Evolutionary conservation across 1,140 invertebrate species (phyloP), one percentile per base, ranked within the genome.

Genomic region (Euwallacea fornicatus): DNA sequence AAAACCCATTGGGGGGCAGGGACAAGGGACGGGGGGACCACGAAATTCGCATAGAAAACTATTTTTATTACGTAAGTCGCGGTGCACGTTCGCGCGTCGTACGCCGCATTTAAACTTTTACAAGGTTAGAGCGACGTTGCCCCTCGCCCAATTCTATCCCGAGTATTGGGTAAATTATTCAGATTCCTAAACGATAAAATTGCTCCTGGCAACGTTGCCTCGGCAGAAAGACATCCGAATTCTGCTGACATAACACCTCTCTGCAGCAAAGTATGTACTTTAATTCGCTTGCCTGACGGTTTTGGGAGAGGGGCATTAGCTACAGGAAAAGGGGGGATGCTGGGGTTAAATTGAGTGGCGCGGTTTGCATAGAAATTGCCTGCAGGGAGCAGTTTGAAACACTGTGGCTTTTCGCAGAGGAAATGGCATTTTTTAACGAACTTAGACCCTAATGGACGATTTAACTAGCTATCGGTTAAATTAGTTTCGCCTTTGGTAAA

Each of bases 61-160:
- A 73, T 64, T 56, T 53, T 67, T 69, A 73, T 76, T 76, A 76
- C 73, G 75, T 76, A 76, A 76, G 72, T 56, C 69, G 50, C 63
- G 67, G 69, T 76, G 75, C 75, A 76, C 75, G 75, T 69, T 70
- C 58, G 63, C 71, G 74, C 69, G 55, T 73, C 68, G 71, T 66
- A 68, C 66, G 59, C 63, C 71, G 69, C 69, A 72, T 74, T 72
- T 71, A 58, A 68, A 74, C 53, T 50, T 67, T 50, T 64, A 71
- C 74, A 75, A 75, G 74, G 74, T 75, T 75, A 75, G 42, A 46
- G 42, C 55, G 55, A 56, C 42, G 46, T 66, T 50, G 15, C 33
- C 53, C 61, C 58, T 74, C 63, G 64, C 55, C n/a, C 33, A 7
- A 16, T 9, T n/a, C 10, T 4, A 15, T 33, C 21, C 21, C 10